Conservation (phyloP, 2,797 vertebrate genomes). For the Smutsia temminckii region DNA sequence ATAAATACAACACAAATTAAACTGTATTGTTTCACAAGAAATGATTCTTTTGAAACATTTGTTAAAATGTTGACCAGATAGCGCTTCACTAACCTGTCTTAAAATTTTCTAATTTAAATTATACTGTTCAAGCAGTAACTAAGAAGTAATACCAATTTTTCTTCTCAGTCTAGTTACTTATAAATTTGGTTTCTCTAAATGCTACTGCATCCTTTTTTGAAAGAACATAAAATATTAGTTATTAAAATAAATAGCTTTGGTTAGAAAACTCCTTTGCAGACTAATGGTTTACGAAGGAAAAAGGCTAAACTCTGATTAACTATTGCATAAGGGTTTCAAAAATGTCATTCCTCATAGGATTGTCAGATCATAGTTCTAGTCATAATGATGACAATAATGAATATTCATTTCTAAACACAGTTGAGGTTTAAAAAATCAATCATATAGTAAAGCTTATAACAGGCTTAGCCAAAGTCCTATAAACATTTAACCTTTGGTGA, state of each 20-base stretch:
- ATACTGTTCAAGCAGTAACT: not conserved
- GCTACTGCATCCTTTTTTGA: slow-evolving; percentile 31
- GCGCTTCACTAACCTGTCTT: not conserved
- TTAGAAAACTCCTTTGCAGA: slow-evolving; percentile 46
- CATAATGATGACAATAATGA: slow-evolving; percentile 14
- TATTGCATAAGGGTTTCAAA: slow-evolving; percentile 59
- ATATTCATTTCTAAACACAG: slow-evolving; percentile 45
- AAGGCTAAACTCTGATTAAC: slow-evolving; percentile 62
- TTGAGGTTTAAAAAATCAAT: slow-evolving; percentile 26
- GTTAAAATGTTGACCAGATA: slow-evolving; percentile 53
- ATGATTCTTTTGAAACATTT: slow-evolving; percentile 24
- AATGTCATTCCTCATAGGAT: slow-evolving; percentile 35
- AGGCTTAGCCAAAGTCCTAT: slow-evolving; percentile 18
- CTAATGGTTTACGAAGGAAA: slow-evolving; percentile 44
- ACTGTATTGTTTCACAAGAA: slow-evolving; percentile 3
- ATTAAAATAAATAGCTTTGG: slow-evolving; percentile 32
- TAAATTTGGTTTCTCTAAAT: slow-evolving; percentile 55
- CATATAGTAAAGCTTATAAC: slow-evolving; percentile 14
- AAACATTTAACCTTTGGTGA: slow-evolving; percentile 63
- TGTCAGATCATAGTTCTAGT: slow-evolving; percentile 37
- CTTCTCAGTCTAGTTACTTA: slow-evolving; percentile 32
- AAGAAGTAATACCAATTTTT: not conserved
- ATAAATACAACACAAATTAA: slow-evolving; percentile 65
- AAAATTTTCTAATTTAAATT: slow-evolving; percentile 31
- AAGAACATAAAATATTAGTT: slow-evolving; percentile 57